Evolutionary conservation across 2,888 invertebrate species (phyloP), one percentile per base, ranked within the genome.

Genomic region (Galerucella nymphaeae): DNA sequence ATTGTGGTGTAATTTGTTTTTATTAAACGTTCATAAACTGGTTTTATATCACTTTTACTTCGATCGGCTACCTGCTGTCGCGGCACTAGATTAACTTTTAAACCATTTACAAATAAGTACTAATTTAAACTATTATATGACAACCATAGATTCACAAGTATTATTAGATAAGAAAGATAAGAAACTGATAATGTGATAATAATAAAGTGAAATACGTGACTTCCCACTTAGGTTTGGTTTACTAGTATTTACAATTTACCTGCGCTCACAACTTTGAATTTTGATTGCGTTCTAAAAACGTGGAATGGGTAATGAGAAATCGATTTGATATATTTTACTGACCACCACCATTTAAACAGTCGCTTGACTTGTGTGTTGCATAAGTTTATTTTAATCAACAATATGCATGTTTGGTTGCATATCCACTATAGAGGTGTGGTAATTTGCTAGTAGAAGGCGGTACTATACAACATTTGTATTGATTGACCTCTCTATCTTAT

Each of bases 1-100:
- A 84, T 84, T 72, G 80, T 83, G 68, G 45, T 16, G 20, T 41
- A 63, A 45, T 59, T 38, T 59, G 18, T 57, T 41, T 53, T 58
- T 18, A 48, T 50, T 30, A 16, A 42, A 45, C 53, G 20, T 67
- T 48, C 55, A 18, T 70, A 57, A 72, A 59, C 72, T 58, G 68
- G 68, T 69, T 64, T 72, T 30, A n/a, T 50, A 55, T 30, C 59
- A 72, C 72, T 72, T 69, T 72, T 72, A 72, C 72, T 72, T 72
- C 59, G 14, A n/a, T 45, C 42, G 18, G 53, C 14, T 57, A 57
- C 18, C 64, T 70, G 18, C 30, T 41, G 42, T 20, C 53, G 62
- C 50, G 63, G 65, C 70, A 30, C 41, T 42, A 23, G 45, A 20
- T 11, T 45, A 62, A 63, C 55, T 69, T 69, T 63, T 63, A 55